A percentile compares a stretch with the other conserved stretches of the same genome.
These are phyloP conservation scores for Busseola fusca DNA, from an alignment of 2,888 invertebrate species.

Conservation along the genomic window DNA sequence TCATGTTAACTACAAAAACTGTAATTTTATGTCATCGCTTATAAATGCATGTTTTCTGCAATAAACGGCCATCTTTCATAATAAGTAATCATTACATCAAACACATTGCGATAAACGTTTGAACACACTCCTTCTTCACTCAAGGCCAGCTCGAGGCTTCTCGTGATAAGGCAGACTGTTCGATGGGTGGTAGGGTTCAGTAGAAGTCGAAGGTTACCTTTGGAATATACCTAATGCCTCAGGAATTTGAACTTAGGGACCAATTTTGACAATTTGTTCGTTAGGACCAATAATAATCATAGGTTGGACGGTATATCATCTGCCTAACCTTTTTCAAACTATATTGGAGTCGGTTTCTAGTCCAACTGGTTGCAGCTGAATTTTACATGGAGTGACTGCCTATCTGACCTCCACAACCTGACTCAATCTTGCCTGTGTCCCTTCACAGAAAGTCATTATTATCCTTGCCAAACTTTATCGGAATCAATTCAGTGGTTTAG, in stretches of 20 bases:
- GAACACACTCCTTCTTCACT: slow-evolving; percentile 63
- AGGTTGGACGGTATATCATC: not conserved
- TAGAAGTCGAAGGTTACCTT: not conserved
- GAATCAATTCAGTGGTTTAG: too few relatives aligned
- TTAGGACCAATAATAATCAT: not conserved
- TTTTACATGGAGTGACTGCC: not conserved
- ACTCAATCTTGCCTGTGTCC: not conserved
- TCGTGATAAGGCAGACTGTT: slow-evolving; percentile 42
- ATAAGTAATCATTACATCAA: slow-evolving; percentile 71
- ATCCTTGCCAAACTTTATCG: not conserved
- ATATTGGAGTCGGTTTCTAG: not conserved
- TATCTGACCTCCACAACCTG: not conserved
- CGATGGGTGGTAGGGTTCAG: slow-evolving; percentile 41
- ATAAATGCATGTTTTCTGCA: slow-evolving; percentile 41
- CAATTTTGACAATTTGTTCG: not conserved
- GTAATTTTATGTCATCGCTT: slow-evolving; percentile 37
- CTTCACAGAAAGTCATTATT: not conserved
- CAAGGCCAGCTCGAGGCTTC: slow-evolving; percentile 62
- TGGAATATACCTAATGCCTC: not conserved
- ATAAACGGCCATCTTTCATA: slow-evolving; percentile 57
- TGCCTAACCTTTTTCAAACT: not conserved
- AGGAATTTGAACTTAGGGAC: not conserved
- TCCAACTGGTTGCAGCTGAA: too few relatives aligned
- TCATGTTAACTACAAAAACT: slow-evolving; percentile 31
- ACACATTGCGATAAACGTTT: slow-evolving; percentile 69